phyloP scores from a whole-genome alignment of 2,113 vertebrate genomes.

The Pterocles burchelli region DNA sequence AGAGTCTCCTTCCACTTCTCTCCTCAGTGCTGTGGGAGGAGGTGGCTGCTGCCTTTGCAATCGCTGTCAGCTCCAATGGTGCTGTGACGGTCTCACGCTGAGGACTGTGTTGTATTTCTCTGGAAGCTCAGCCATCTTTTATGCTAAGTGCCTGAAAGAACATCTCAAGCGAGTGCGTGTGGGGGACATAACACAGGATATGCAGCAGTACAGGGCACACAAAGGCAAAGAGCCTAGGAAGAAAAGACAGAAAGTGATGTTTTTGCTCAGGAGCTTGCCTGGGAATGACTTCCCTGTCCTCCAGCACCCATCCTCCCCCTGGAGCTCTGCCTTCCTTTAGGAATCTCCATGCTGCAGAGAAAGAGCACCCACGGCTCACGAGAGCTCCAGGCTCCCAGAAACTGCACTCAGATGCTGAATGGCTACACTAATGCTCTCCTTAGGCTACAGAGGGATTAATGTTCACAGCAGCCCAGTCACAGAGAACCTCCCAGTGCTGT shows the following conservation, averaged over 20 bases:
- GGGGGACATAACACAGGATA: neutral
- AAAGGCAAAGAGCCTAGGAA: neutral
- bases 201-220: neutral
- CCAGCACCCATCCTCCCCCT: neutral
- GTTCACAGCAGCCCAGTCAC: neutral
- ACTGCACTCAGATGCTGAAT: neutral
- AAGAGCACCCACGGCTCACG: neutral
- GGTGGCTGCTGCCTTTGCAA: neutral
- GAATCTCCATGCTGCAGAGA: neutral
- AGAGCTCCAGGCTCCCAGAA: neutral
- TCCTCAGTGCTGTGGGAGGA: neutral
- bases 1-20: neutral
- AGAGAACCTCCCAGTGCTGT: neutral
- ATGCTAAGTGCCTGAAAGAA: neutral
- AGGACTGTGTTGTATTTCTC: neutral
- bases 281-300: neutral
- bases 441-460: neutral
- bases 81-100: neutral
- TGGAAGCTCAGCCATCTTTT: neutral
- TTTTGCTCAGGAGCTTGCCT: neutral
- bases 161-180: accelerated
- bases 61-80: neutral
- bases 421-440: neutral
- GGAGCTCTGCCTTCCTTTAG: neutral
- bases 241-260: neutral